Evolutionary conservation across 1,140 invertebrate species (phyloP).

Genomic region (Episyrphus balteatus): DNA sequence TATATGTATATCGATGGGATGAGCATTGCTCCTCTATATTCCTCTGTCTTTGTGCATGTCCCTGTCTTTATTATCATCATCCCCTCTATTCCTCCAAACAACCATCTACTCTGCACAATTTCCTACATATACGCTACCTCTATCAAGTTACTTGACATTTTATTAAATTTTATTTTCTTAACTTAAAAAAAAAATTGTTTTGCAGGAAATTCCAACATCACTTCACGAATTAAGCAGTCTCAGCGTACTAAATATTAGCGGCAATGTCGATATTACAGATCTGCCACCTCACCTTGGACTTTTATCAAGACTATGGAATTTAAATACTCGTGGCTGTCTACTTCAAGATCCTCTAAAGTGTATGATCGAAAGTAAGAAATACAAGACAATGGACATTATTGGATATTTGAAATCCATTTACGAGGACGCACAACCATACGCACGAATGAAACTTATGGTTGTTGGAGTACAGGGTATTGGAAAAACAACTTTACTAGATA

Average conservation of each 20-base stretch:
- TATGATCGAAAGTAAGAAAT: constrained; percentile 86
- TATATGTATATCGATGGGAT: too few relatives aligned
- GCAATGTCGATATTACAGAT: constrained; percentile 73
- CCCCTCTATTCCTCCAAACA: too few relatives aligned
- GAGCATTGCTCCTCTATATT: too few relatives aligned
- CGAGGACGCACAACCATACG: constrained; percentile 86
- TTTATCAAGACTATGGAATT: constrained; percentile 85
- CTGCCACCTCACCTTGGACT: constrained; percentile 92
- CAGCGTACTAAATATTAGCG: constrained; percentile 87
- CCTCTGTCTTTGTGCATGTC: too few relatives aligned
- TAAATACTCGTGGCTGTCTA: constrained; percentile 84
- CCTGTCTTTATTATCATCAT: too few relatives aligned
- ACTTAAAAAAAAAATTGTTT: constrained; percentile 6
- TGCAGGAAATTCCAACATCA: constrained; percentile 63
- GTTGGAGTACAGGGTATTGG: constrained; percentile 87
- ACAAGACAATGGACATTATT: constrained; percentile 93
- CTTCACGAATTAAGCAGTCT: constrained; percentile 79
- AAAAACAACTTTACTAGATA: constrained; percentile 85
- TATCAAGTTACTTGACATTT: too few relatives aligned
- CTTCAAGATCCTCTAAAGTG: constrained; percentile 81
- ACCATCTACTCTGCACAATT: too few relatives aligned
- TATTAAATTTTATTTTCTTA: background rate
- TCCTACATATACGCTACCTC: too few relatives aligned
- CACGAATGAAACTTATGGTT: constrained; percentile 95
- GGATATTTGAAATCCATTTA: constrained; percentile 86